Percentiles rank a stretch among this genome's conserved stretches.
Evolutionary conservation across 2,888 invertebrate genomes (phyloP).

Genomic region (Caenorhabditis drosophilae): DNA sequence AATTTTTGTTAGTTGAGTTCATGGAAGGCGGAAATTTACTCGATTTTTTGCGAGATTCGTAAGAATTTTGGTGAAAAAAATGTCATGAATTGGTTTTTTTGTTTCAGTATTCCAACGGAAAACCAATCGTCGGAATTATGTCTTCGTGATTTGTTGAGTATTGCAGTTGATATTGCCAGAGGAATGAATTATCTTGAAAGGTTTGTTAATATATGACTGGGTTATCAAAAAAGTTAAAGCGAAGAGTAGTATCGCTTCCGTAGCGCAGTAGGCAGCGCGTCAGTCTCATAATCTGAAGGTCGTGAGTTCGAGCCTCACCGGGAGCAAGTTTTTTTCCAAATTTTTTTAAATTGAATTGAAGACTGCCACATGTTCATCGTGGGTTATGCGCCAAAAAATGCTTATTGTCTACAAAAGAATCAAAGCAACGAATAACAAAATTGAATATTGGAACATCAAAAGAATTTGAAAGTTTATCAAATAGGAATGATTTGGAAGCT

Average conservation of each 20-base stretch:
- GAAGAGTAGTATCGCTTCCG: conserved; percentile 43
- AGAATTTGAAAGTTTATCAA: conserved; percentile 1
- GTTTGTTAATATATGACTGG: conserved; percentile 81
- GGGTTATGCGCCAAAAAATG: conserved; percentile 24
- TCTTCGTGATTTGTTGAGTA: conserved; percentile 83
- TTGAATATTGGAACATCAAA: conserved; percentile 13
- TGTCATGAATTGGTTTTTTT: not conserved
- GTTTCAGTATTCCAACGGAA: conserved; percentile 35
- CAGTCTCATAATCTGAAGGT: conserved; percentile 91
- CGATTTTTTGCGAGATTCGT: conserved; percentile 80
- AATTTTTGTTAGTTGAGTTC: conserved; percentile 88
- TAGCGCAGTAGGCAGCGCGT: conserved; percentile 84
- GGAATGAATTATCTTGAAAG: conserved; percentile 95
- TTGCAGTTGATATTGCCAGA: conserved; percentile 92
- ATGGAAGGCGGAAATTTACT: conserved; percentile 97
- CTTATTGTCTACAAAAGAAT: conserved; percentile 3
- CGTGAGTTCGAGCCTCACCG: conserved; percentile 92
- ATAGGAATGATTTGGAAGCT: conserved; percentile 12
- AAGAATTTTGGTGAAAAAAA: conserved; percentile 1
- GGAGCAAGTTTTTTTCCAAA: conserved; percentile 54
- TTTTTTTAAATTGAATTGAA: conserved; percentile 6
- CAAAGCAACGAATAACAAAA: conserved; percentile 16
- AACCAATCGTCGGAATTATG: conserved; percentile 72
- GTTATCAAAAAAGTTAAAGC: not conserved
- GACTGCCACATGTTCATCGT: conserved; percentile 31